Evolutionary conservation across 2,113 vertebrate species (phyloP).

Genomic region (Procavia capensis): DNA sequence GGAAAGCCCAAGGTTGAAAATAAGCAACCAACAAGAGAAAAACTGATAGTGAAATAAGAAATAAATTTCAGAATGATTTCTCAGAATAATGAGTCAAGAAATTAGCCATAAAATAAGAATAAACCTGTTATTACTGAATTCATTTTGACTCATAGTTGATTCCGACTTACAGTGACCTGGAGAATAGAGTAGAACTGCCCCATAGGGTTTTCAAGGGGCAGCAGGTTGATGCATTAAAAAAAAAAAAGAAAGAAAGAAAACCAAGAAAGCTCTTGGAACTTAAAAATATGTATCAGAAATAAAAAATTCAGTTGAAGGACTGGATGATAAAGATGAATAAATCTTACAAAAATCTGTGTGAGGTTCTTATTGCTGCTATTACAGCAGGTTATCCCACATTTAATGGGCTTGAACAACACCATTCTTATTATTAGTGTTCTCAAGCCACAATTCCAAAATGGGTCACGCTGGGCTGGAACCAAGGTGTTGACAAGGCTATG

Average conservation of each 20-base stretch:
- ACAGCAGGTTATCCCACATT: not conserved
- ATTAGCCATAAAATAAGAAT: not conserved
- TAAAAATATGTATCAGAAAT: not conserved
- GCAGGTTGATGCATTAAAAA: no score
- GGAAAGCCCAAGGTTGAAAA: not conserved
- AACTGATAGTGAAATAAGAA: not conserved
- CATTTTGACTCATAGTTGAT: no score
- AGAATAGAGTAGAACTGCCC: no score
- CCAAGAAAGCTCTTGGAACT: no score
- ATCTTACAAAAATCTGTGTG: not conserved
- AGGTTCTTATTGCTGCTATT: not conserved
- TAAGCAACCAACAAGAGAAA: not conserved
- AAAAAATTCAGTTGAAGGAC: not conserved
- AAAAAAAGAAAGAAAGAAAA: no score
- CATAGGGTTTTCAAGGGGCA: no score
- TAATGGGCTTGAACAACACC: no score
- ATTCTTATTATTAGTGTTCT: no score
- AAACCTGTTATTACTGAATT: not conserved
- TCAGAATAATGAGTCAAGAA: not conserved
- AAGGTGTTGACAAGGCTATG: no score
- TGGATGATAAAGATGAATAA: not conserved
- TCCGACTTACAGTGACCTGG: no score
- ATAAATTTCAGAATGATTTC: not conserved
- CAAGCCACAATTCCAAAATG: no score
- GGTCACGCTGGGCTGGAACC: no score